phyloP scores from a whole-genome alignment of 2,113 vertebrate species.

The Trematomus loennbergii region DNA sequence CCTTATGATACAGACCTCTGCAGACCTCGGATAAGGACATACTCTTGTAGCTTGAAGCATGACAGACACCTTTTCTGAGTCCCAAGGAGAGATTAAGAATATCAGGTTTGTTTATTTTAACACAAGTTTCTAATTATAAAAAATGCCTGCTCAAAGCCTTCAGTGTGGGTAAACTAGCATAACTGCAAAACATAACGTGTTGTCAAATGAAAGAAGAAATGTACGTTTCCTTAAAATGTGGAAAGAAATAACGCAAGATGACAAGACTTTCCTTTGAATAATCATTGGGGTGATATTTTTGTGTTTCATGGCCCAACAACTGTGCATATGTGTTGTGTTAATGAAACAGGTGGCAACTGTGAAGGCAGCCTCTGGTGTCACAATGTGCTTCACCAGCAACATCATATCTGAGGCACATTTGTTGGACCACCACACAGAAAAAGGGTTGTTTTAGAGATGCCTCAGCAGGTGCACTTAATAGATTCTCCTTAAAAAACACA shows the following conservation, averaged over 20 bases:
- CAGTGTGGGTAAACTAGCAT: neutral
- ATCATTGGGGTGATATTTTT: neutral
- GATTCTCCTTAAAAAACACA: neutral
- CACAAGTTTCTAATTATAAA: neutral
- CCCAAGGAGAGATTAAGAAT: neutral
- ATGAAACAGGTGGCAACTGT: neutral
- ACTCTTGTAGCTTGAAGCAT: neutral
- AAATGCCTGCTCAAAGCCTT: neutral
- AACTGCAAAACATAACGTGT: neutral
- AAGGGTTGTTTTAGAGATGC: neutral
- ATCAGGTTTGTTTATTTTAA: neutral
- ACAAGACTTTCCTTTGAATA: neutral
- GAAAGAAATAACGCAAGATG: neutral
- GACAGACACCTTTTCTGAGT: neutral
- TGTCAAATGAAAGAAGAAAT: neutral
- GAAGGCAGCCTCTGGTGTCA: neutral
- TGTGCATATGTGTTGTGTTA: neutral
- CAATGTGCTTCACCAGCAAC: neutral
- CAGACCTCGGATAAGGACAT: constrained; percentile 3
- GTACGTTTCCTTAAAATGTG: neutral
- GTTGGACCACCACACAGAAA: neutral
- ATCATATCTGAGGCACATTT: neutral
- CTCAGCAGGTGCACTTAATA: neutral
- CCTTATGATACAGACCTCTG: no score
- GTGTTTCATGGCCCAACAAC: neutral